Conservation (phyloP, 2,888 invertebrate genomes). For the Acleris emargana region DNA sequence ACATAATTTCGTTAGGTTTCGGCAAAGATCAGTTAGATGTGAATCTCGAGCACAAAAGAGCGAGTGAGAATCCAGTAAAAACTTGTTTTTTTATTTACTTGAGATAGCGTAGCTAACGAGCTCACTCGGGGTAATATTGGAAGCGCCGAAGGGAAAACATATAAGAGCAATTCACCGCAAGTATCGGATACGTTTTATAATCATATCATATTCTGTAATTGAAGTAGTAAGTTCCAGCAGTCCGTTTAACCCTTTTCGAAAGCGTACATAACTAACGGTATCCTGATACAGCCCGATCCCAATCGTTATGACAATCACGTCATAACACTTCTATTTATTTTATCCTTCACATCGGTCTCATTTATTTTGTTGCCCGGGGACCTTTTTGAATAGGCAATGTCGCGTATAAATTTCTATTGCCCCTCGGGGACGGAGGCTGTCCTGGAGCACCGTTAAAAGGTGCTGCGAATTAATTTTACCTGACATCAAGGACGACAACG, state of each 20-base stretch:
- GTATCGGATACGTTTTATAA: conserved; percentile 15
- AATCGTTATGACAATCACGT: conserved; percentile 42
- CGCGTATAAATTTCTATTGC: conserved; percentile 73
- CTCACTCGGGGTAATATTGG: conserved; percentile 3
- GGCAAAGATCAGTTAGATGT: too few species aligned
- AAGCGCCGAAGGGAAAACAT: not conserved
- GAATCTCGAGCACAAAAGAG: too few species aligned
- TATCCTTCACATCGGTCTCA: conserved; percentile 54
- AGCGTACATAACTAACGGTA: conserved; percentile 30
- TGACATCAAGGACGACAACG: conserved; percentile 66
- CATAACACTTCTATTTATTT: conserved; percentile 54
- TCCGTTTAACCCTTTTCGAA: conserved; percentile 24
- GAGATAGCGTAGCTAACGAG: not conserved
- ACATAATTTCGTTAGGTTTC: too few species aligned
- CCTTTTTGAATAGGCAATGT: conserved; percentile 80
- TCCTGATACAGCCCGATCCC: conserved; percentile 30
- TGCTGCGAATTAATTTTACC: conserved; percentile 77
- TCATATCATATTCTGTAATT: conserved; percentile 24
- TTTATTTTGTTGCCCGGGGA: conserved; percentile 68
- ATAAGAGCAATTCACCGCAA: conserved; percentile 2
- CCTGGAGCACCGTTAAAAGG: conserved; percentile 69
- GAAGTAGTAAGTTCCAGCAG: conserved; percentile 14
- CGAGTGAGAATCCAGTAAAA: too few species aligned
- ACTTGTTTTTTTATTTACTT: not conserved
- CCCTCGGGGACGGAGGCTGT: conserved; percentile 59